Evolutionary conservation across 2,888 invertebrate genomes (phyloP).

Genomic region (Dimorphilus gyrociliatus): DNA sequence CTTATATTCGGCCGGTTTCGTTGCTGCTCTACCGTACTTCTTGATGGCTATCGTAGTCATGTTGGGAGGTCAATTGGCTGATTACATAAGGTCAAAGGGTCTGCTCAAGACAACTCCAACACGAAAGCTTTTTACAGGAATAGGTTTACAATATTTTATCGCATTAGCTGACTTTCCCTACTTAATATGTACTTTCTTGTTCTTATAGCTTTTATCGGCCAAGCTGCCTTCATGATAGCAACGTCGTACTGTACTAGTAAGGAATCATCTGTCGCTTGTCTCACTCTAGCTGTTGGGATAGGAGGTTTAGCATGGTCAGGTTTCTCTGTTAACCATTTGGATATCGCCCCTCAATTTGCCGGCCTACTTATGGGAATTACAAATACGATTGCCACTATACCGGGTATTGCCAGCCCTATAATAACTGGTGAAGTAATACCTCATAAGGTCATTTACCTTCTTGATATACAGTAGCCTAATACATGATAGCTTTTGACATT

Average conservation of each 20-base stretch:
- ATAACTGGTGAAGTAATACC: conserved; percentile 61
- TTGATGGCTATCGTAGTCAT: conserved; percentile 68
- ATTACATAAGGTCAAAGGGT: conserved; percentile 46
- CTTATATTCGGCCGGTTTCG: conserved; percentile 45
- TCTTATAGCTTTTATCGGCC: conserved; percentile 53
- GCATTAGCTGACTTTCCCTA: not conserved
- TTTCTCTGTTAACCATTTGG: conserved; percentile 53
- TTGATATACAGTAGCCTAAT: too few relatives aligned
- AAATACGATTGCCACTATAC: conserved; percentile 74
- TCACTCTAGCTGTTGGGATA: conserved; percentile 70
- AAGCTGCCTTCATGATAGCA: conserved; percentile 68
- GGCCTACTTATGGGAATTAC: conserved; percentile 78
- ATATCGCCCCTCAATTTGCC: conserved; percentile 80
- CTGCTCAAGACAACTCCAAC: conserved; percentile 38
- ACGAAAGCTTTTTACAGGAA: conserved; percentile 54
- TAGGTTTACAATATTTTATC: conserved; percentile 41
- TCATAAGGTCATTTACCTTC: conserved; percentile 46
- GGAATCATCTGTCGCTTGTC: conserved; percentile 48
- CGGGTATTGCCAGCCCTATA: conserved; percentile 75
- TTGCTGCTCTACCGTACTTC: conserved; percentile 71
- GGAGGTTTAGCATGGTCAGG: conserved; percentile 84
- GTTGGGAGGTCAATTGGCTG: conserved; percentile 64
- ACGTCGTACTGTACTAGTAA: conserved; percentile 58
- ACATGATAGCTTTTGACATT: too few relatives aligned
- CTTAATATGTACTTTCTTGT: too few relatives aligned